These are phyloP conservation scores for Desoria tigrina DNA, from an alignment of 2,888 invertebrate species.

Conservation along the genomic window DNA sequence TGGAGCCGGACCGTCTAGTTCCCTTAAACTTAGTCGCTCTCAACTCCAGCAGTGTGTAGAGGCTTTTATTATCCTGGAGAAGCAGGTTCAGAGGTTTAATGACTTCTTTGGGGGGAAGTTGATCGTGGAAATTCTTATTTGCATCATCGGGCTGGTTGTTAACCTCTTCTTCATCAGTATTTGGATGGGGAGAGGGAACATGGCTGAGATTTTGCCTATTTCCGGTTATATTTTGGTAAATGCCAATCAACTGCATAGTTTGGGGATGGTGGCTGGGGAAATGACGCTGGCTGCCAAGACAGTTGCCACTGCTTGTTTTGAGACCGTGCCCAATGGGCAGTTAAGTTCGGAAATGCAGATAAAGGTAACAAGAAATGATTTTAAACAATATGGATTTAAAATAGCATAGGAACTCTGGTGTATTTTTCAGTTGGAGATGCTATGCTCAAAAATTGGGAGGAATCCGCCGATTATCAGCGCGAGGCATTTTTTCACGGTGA, in stretches of 20 bases:
- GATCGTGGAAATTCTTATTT: slow-evolving; percentile 29
- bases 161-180: slow-evolving; percentile 34
- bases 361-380: slow-evolving; percentile 18
- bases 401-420: background rate
- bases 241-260: slow-evolving; percentile 32
- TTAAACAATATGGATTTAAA: background rate
- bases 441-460: slow-evolving; percentile 22
- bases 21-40: no score
- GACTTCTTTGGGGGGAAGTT: slow-evolving; percentile 36
- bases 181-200: slow-evolving; percentile 30
- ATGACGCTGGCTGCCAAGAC: slow-evolving; percentile 27
- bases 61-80: slow-evolving; percentile 1
- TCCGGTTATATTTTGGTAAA: slow-evolving; percentile 27
- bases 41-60: slow-evolving; percentile 3
- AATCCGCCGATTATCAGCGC: slow-evolving; percentile 38
- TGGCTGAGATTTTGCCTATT: slow-evolving; percentile 5
- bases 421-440: slow-evolving; percentile 28
- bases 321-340: slow-evolving; percentile 27
- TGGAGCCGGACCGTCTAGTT: no score
- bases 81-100: slow-evolving; percentile 26
- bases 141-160: slow-evolving; percentile 33
- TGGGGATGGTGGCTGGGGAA: slow-evolving; percentile 32
- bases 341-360: slow-evolving; percentile 31
- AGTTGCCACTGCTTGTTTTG: slow-evolving; percentile 30
- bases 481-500: slow-evolving; percentile 36